phyloP scores from a whole-genome alignment of 2,113 vertebrate genomes.

The Percina caprodes region DNA sequence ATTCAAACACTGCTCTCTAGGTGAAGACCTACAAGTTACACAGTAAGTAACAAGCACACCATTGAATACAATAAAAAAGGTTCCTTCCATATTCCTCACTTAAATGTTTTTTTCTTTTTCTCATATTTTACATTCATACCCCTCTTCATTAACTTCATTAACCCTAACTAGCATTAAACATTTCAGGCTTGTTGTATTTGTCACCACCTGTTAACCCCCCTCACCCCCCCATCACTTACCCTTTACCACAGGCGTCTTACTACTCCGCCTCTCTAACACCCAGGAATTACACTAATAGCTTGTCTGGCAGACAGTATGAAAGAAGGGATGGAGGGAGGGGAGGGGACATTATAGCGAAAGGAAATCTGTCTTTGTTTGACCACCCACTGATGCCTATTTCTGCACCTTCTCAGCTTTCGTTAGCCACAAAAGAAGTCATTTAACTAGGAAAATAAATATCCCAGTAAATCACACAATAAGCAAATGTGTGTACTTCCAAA shows the following conservation, averaged over 20 bases:
- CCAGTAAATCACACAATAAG: conserved; percentile 14
- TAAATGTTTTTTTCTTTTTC: conserved; percentile 15
- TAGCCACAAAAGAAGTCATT: conserved; percentile 8
- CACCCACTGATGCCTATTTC: conserved; percentile 26
- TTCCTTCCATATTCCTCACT: conserved; percentile 2
- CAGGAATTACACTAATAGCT: conserved; percentile 57
- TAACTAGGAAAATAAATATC: neutral
- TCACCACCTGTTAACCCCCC: conserved; percentile 12
- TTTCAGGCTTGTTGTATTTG: neutral
- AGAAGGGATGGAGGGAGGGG: conserved; percentile 21
- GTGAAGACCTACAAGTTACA: neutral
- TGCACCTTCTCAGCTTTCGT: conserved; percentile 22
- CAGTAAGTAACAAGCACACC: no score
- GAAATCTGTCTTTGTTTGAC: conserved; percentile 49
- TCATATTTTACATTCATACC: conserved; percentile 8
- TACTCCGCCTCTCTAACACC: conserved; percentile 41
- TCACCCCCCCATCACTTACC: conserved; percentile 1
- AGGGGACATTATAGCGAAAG: conserved; percentile 26
- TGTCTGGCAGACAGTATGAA: conserved; percentile 53
- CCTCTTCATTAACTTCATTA: conserved; percentile 10
- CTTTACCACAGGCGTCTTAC: conserved; percentile 19
- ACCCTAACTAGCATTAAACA: neutral
- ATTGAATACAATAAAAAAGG: neutral
- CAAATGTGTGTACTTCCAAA: conserved; percentile 19
- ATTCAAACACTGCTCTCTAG: neutral